A percentile compares a stretch with the other conserved stretches of the same genome.
Evolutionary conservation across 1,140 invertebrate genomes (phyloP).

Genomic region (fruit fly (Drosophila melanogaster)): DNA sequence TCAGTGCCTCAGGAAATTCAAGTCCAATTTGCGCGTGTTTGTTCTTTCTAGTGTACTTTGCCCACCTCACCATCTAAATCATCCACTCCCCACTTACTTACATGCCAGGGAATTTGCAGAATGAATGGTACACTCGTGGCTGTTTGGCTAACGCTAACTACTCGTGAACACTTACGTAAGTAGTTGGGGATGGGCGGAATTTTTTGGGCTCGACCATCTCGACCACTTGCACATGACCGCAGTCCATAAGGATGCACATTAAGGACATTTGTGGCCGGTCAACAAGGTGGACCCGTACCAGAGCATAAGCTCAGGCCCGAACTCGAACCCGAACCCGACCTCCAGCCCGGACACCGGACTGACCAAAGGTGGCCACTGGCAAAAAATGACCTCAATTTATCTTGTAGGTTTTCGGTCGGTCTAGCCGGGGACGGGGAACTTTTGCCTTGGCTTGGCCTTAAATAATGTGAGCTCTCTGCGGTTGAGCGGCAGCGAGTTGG

Average conservation of each 20-base stretch:
- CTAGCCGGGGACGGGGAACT: constrained; percentile 22
- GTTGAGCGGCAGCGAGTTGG: constrained; percentile 40
- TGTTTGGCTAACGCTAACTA: constrained; percentile 52
- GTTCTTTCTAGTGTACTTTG: neutral
- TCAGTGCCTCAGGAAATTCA: no score
- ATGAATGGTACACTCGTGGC: constrained; percentile 42
- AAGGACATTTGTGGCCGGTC: constrained; percentile 81
- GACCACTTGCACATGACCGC: constrained; percentile 72
- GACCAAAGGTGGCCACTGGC: constrained; percentile 64
- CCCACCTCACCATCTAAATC: constrained; percentile 18
- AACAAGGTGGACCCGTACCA: constrained; percentile 67
- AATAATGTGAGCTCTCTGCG: constrained; percentile 66
- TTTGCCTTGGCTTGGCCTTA: constrained; percentile 59
- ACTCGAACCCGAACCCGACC: constrained; percentile 14
- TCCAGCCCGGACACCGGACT: constrained; percentile 50
- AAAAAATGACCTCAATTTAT: constrained; percentile 84
- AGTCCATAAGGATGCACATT: constrained; percentile 80
- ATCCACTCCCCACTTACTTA: constrained; percentile 8
- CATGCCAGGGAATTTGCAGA: constrained; percentile 22
- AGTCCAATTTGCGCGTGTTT: no score
- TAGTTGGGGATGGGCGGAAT: constrained; percentile 13
- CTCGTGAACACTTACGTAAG: constrained; percentile 18
- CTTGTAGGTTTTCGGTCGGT: constrained; percentile 59
- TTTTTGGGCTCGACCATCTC: constrained; percentile 67
- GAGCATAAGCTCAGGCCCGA: neutral